These are phyloP conservation scores for Cranoglanis bouderius DNA, from an alignment of 2,113 vertebrate species.

Conservation along the genomic window DNA sequence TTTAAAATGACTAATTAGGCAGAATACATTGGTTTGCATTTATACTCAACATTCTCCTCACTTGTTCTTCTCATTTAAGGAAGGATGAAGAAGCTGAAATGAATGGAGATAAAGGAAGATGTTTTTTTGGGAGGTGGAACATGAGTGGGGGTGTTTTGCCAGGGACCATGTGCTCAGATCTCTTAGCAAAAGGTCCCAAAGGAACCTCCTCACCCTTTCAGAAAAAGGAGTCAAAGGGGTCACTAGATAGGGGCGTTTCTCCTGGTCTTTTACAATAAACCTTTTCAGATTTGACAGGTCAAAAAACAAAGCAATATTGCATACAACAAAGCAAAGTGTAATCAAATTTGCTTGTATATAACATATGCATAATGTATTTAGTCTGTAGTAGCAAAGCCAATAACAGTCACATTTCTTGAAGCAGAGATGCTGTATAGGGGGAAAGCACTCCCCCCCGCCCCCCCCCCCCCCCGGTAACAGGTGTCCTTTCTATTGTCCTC, in stretches of 20 bases:
- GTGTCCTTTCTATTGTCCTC: slow-evolving; percentile 42
- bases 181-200: not conserved
- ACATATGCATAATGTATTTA: not conserved
- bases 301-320: not conserved
- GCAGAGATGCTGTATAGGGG: not conserved
- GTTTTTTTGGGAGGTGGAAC: not conserved
- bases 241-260: slow-evolving; percentile 22
- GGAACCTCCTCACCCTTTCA: not conserved
- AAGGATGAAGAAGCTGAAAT: not conserved
- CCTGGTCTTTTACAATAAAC: slow-evolving; percentile 14
- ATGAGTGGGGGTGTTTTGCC: not conserved
- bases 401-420: slow-evolving; percentile 8
- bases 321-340: not conserved
- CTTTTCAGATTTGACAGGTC: not conserved
- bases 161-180: slow-evolving; percentile 44
- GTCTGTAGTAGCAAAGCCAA: not conserved
- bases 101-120: slow-evolving; percentile 28
- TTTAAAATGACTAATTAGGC: not conserved
- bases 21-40: not conserved
- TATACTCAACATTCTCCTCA: not conserved
- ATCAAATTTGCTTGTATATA: not conserved
- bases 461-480: no score
- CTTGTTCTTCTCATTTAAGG: not conserved
- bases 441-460: no score
- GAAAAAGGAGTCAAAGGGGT: slow-evolving; percentile 18